Percentiles rank a stretch among this genome's conserved stretches.
phyloP scores from a whole-genome alignment of 2,888 invertebrate species.

The Hirtodrosophila histrioides region DNA sequence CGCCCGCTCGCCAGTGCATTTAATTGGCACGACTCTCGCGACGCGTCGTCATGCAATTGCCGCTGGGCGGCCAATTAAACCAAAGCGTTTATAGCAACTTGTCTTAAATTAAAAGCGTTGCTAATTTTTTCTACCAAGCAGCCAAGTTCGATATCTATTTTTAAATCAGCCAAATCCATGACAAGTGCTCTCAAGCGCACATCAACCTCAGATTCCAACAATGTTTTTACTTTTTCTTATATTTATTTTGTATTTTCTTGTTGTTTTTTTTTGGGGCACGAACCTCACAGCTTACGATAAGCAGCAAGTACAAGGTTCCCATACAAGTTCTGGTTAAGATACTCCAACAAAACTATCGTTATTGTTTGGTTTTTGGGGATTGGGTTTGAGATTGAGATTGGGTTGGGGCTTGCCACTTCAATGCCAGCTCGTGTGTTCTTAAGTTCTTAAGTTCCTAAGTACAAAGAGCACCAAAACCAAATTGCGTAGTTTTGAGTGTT shows the following conservation, averaged over 20 bases:
- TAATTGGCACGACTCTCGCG: conserved; percentile 72
- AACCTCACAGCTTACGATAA: conserved; percentile 31
- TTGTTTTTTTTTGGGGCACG: conserved; percentile 12
- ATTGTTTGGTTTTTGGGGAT: conserved; percentile 12
- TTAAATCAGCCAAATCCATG: conserved; percentile 33
- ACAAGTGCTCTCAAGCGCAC: conserved; percentile 54
- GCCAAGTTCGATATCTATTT: conserved; percentile 43
- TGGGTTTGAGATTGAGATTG: not conserved
- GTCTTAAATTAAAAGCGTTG: conserved; percentile 57
- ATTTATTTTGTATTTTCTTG: conserved; percentile 11
- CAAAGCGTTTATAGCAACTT: conserved; percentile 61
- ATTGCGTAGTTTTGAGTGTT: conserved; percentile 39
- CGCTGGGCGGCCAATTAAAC: conserved; percentile 70
- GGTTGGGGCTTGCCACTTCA: conserved; percentile 39
- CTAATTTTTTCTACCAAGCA: conserved; percentile 39
- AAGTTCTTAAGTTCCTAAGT: conserved; percentile 25
- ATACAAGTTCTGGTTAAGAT: conserved; percentile 36
- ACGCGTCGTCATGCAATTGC: conserved; percentile 67
- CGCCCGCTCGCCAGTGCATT: conserved; percentile 33
- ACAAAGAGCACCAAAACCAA: conserved; percentile 28
- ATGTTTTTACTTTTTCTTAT: conserved; percentile 10
- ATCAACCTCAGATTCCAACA: conserved; percentile 46
- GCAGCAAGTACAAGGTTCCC: conserved; percentile 54
- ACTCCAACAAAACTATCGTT: conserved; percentile 54
- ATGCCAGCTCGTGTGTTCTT: conserved; percentile 56